Conservation (phyloP, 1,140 invertebrate genomes). For the Trichonephila inaurata region DNA sequence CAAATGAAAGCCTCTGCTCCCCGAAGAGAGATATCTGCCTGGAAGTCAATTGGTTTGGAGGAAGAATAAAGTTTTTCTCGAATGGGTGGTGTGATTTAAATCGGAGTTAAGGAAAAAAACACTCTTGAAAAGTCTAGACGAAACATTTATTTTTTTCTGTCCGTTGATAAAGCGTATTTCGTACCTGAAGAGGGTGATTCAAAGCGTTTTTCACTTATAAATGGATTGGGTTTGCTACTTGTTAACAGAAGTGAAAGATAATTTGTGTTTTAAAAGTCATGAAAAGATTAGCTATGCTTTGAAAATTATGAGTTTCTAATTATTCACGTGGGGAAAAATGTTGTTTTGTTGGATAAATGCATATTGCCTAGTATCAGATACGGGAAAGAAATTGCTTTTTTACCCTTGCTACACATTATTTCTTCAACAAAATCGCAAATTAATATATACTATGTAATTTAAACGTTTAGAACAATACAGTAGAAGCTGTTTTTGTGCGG, state of each 20-base stretch:
- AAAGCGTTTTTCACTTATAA: constrained; percentile 18
- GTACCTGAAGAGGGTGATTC: background rate
- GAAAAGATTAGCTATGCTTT: too few species aligned
- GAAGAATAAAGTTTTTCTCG: constrained; percentile 23
- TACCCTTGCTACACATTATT: too few species aligned
- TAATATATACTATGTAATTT: too few species aligned
- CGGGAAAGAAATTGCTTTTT: too few species aligned
- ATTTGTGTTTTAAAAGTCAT: too few species aligned
- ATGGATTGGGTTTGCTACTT: background rate
- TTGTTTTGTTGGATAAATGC: too few species aligned
- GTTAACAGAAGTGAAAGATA: background rate
- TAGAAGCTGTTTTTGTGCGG: too few species aligned
- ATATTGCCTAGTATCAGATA: too few species aligned
- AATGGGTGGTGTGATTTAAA: constrained; percentile 41
- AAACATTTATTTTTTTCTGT: background rate
- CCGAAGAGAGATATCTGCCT: constrained; percentile 16
- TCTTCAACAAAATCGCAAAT: too few species aligned
- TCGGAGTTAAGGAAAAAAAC: background rate
- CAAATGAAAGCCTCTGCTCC: constrained; percentile 41
- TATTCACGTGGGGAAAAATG: too few species aligned
- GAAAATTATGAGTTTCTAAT: too few species aligned
- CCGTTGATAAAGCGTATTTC: constrained; percentile 2
- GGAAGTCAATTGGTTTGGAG: constrained; percentile 14
- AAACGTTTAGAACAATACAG: too few species aligned
- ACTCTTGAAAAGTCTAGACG: background rate